Evolutionary conservation across 1,140 invertebrate genomes (phyloP).

Genomic region (Diplogasteroides magnus): DNA sequence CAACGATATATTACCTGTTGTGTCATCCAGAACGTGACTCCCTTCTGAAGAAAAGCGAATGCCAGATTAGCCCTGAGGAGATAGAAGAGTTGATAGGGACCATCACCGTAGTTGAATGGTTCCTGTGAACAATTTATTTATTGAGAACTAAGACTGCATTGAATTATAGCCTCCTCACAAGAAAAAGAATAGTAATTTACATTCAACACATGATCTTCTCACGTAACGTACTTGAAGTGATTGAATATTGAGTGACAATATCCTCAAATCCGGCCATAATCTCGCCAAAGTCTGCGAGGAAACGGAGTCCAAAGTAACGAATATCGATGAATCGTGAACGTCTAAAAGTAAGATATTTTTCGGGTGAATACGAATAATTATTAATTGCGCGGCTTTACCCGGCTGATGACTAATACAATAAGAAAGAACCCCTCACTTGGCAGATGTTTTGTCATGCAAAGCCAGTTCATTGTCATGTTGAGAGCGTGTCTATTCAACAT

Average conservation of each 20-base stretch:
- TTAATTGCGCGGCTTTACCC: no score
- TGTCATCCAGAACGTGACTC: conserved; percentile 34
- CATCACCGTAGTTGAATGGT: conserved; percentile 37
- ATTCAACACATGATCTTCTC: not conserved
- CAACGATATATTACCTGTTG: conserved; percentile 17
- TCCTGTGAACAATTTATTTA: conserved; percentile 13
- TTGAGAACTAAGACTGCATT: not conserved
- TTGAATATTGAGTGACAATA: conserved; percentile 23
- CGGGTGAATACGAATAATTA: no score
- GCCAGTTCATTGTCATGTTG: conserved; percentile 35
- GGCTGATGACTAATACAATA: not conserved
- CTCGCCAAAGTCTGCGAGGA: conserved; percentile 12
- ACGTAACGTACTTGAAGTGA: conserved; percentile 21
- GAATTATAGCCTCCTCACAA: not conserved
- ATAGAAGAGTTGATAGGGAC: conserved; percentile 34
- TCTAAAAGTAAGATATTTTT: conserved; percentile 5
- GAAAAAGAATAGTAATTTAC: not conserved
- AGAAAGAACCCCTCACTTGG: not conserved
- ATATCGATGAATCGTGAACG: conserved; percentile 26
- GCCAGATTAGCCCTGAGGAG: conserved; percentile 32
- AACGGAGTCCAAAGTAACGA: conserved; percentile 29
- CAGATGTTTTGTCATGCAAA: conserved; percentile 30
- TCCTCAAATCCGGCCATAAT: conserved; percentile 17
- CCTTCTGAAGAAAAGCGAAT: conserved; percentile 20
- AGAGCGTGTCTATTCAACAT: conserved; percentile 30